phyloP scores from a whole-genome alignment of 1,140 invertebrate genomes.

The Cydia fagiglandana region DNA sequence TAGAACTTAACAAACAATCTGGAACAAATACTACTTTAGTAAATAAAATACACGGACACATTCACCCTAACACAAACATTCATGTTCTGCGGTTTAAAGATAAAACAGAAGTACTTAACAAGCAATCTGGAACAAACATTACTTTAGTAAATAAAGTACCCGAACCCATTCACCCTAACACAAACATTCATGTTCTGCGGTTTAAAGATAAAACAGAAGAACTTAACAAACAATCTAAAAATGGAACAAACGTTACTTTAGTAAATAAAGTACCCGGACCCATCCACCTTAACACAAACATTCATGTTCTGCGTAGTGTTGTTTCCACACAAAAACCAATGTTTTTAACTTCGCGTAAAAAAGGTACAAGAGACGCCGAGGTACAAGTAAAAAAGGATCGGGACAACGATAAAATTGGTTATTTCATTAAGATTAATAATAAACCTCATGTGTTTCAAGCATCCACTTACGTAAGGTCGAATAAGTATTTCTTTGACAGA shows the following conservation, averaged over 20 bases:
- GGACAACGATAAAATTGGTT: not conserved
- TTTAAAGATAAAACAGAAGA: not conserved
- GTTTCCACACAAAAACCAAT: not conserved
- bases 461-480: not conserved
- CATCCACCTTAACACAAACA: not conserved
- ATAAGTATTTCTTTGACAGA: not conserved
- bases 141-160: not conserved
- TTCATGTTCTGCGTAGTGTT: not conserved
- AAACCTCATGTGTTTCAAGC: not conserved
- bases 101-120: not conserved
- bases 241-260: not conserved
- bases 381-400: not conserved
- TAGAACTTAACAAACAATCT: not conserved
- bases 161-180: not conserved
- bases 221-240: not conserved
- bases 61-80: not conserved
- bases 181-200: not conserved
- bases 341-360: not conserved
- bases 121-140: not conserved
- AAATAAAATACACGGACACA: not conserved
- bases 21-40: not conserved
- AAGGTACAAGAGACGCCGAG: not conserved
- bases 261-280: not conserved
- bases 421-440: not conserved
- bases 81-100: not conserved